Base-by-base conservation (phyloP, 1,140 invertebrate species). In the Apis dorsata region DNA sequence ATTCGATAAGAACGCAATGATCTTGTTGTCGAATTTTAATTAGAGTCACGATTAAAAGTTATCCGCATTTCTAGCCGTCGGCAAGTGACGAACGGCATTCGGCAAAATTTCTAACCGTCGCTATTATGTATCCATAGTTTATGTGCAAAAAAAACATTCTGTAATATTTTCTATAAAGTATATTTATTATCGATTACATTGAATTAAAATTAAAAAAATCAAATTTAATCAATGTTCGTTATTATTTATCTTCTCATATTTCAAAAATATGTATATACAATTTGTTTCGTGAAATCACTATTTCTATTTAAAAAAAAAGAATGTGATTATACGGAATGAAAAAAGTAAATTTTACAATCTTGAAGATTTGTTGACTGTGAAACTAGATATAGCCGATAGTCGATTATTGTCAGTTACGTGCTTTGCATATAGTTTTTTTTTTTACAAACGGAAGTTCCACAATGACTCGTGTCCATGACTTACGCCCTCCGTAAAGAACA, bases 401-500 rank as follows among this genome's bases (percentile, higher is more conserved):
- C 59, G 28, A 44, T 44, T 44, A 34, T 77, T 74, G 53, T 7
- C 34, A 17, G 75, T 72, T 79, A 83, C 68, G 76, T 79, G 75
- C 68, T 63, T n/a, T 49, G 81, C 81, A 72, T 78, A 68, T 83
- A 79, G 76, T 68, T 76, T 79, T 83, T 83, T 79, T 68, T 83
- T 72, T 59, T 44, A 51, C 68, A 79, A 79, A 83, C 81, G 81
- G 81, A 83, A 79, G 76, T 79, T 79, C 55, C 55, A 72, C 81
- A 76, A 83, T 63, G 66, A 83, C 68, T 79, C 81, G 59, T 65
- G 68, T 59, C 59, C 60, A 59, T 11, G 60, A 57, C 59, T 78
- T 63, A 60, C 51, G 24, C n/a, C 57, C 57, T 53, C 17, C 62
- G 21, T 21, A n/a, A 24, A 13, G 62, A 73, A 15, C 21, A 28